Percentiles rank a stretch among this genome's conserved stretches.
phyloP scores from a whole-genome alignment of 2,113 vertebrate genomes.

The Blennius ocellaris region DNA sequence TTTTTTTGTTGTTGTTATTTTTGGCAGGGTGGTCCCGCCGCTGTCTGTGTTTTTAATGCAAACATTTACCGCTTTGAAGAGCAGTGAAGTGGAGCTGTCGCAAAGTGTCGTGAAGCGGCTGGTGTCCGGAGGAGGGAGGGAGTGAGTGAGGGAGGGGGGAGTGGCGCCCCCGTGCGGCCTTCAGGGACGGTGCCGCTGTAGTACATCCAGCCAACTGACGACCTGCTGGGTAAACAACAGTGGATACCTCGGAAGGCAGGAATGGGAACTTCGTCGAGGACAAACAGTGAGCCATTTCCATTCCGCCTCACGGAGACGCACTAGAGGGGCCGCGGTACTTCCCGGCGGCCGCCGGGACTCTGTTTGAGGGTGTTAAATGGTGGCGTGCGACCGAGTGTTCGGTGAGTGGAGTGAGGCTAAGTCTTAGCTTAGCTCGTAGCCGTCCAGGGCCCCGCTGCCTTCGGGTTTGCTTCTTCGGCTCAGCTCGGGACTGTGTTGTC shows the following conservation, averaged over 20 bases:
- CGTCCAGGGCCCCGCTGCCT: constrained; percentile 69
- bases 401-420: constrained; percentile 63
- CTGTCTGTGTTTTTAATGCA: too few relatives aligned
- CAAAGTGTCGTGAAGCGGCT: constrained; percentile 65
- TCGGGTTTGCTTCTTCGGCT: constrained; percentile 65
- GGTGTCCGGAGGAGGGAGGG: neutral
- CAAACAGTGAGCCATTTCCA: constrained; percentile 66
- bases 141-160: too few relatives aligned
- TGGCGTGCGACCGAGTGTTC: constrained; percentile 51
- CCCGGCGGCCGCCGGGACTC: neutral
- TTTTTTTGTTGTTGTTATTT: too few relatives aligned
- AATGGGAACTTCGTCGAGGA: constrained; percentile 83
- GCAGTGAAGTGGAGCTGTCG: constrained; percentile 34
- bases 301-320: constrained; percentile 29
- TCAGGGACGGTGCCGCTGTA: constrained; percentile 16
- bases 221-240: constrained; percentile 82
- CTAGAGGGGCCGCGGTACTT: neutral
- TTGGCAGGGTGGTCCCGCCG: too few relatives aligned
- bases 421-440: constrained; percentile 79
- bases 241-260: constrained; percentile 79
- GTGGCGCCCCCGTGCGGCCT: constrained; percentile 53
- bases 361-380: constrained; percentile 28
- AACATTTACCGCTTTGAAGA: neutral
- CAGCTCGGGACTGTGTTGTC: constrained; percentile 77
- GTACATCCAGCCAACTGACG: constrained; percentile 60